Evolutionary conservation across 2,113 vertebrate genomes (phyloP).

Genomic region (Chinchilla lanigera): DNA sequence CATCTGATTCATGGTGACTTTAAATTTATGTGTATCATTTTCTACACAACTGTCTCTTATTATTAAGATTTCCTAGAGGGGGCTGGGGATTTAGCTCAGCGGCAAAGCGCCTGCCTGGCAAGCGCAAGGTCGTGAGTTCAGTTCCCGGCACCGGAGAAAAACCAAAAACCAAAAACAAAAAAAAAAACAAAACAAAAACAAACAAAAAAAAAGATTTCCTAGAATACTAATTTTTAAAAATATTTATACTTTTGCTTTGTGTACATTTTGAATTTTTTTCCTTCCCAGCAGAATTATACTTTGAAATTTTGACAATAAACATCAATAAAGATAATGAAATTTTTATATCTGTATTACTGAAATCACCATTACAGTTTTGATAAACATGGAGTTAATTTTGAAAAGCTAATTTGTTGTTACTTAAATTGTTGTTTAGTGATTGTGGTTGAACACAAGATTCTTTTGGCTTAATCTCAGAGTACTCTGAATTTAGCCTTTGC

Average conservation of each 20-base stretch:
- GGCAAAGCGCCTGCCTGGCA: too few relatives aligned
- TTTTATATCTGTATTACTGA: slow-evolving; percentile 39
- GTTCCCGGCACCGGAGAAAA: too few relatives aligned
- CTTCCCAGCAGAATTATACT: background rate
- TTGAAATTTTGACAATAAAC: slow-evolving; percentile 60
- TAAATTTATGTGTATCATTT: slow-evolving; percentile 41
- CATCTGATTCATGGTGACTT: slow-evolving; percentile 1
- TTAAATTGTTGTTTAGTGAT: slow-evolving; percentile 73
- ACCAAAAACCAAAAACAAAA: too few relatives aligned
- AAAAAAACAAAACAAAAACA: too few relatives aligned
- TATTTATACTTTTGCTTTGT: slow-evolving; percentile 61
- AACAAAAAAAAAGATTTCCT: background rate
- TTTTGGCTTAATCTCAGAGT: slow-evolving; percentile 82
- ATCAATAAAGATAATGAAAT: slow-evolving; percentile 55
- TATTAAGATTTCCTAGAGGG: background rate
- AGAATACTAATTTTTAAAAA: slow-evolving; percentile 54
- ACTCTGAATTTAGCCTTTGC: slow-evolving; percentile 83
- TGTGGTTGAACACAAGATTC: slow-evolving; percentile 73
- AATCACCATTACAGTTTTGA: slow-evolving; percentile 28
- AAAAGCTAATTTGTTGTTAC: slow-evolving; percentile 77
- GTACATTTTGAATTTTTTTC: slow-evolving; percentile 24
- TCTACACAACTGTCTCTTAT: slow-evolving; percentile 9
- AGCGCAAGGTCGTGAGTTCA: too few relatives aligned
- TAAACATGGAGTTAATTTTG: slow-evolving; percentile 59
- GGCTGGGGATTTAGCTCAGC: too few relatives aligned